A percentile compares a stretch with the other conserved stretches of the same genome.
phyloP scores from a whole-genome alignment of 1,140 invertebrate species.

The Drosophila dunni region DNA sequence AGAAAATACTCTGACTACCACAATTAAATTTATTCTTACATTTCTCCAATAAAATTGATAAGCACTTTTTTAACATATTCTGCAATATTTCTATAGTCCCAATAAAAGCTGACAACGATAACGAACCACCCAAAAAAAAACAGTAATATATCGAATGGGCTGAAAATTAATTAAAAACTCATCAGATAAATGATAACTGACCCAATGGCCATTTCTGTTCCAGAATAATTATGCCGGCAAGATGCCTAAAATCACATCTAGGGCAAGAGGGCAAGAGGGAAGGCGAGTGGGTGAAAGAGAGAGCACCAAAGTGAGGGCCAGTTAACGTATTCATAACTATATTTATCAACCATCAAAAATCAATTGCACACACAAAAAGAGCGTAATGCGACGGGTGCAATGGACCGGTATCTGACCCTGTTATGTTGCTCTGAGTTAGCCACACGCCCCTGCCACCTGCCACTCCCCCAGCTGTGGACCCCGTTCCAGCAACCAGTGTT shows the following conservation, averaged over 20 bases:
- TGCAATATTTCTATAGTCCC: not conserved
- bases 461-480: not conserved
- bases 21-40: not conserved
- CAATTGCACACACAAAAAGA: slow-evolving; percentile 67
- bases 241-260: slow-evolving; percentile 59
- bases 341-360: slow-evolving; percentile 82
- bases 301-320: slow-evolving; percentile 4
- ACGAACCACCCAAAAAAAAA: slow-evolving; percentile 7
- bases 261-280: slow-evolving; percentile 15
- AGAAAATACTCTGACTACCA: no score
- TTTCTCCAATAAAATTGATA: not conserved
- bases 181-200: slow-evolving; percentile 69
- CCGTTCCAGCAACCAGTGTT: not conserved
- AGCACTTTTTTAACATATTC: not conserved
- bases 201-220: slow-evolving; percentile 23
- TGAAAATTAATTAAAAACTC: slow-evolving; percentile 80
- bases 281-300: not conserved
- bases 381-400: slow-evolving; percentile 28
- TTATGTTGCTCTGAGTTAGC: not conserved
- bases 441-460: not conserved
- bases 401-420: slow-evolving; percentile 34
- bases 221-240: slow-evolving; percentile 53
- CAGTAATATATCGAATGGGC: slow-evolving; percentile 28
- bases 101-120: slow-evolving; percentile 35
- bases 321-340: slow-evolving; percentile 83